Percentiles rank a stretch among this genome's conserved stretches.
These are phyloP conservation scores for Ceratotherium simum DNA, from an alignment of 2,113 vertebrate genomes.

Conservation along the genomic window DNA sequence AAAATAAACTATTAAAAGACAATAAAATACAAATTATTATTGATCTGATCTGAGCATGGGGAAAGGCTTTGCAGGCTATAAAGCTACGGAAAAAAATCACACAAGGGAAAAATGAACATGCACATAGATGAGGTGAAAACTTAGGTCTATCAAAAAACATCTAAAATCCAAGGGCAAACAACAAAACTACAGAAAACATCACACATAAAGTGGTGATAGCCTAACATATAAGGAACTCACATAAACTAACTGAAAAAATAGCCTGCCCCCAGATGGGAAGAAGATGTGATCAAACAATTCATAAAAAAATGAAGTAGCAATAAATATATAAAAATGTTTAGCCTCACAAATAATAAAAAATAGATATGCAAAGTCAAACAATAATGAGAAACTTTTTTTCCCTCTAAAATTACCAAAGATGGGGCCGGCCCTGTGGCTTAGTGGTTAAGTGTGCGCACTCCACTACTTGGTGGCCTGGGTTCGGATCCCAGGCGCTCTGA, in stretches of 20 bases:
- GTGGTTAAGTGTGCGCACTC: too few relatives aligned
- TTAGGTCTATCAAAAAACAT: not conserved
- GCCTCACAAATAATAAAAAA: slow-evolving; percentile 34
- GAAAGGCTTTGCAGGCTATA: not conserved
- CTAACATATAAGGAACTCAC: not conserved
- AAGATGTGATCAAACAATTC: slow-evolving; percentile 19
- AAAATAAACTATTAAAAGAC: not conserved
- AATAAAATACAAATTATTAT: not conserved
- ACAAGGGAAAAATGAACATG: not conserved
- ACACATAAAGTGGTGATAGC: not conserved
- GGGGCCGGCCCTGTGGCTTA: too few relatives aligned
- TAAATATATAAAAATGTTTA: not conserved
- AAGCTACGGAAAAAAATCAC: slow-evolving; percentile 21
- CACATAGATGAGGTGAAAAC: not conserved
- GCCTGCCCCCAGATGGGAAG: not conserved
- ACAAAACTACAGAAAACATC: slow-evolving; percentile 15
- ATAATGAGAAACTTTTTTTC: not conserved
- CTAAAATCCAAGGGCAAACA: slow-evolving; percentile 34
- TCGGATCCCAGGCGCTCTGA: too few relatives aligned
- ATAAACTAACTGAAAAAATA: not conserved
- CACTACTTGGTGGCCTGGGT: too few relatives aligned
- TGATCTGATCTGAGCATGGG: not conserved
- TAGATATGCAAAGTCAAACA: not conserved
- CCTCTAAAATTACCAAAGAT: not conserved
- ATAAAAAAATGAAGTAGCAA: not conserved